Conservation (phyloP, 2,797 vertebrate genomes). For the Tenualosa ilisha region DNA sequence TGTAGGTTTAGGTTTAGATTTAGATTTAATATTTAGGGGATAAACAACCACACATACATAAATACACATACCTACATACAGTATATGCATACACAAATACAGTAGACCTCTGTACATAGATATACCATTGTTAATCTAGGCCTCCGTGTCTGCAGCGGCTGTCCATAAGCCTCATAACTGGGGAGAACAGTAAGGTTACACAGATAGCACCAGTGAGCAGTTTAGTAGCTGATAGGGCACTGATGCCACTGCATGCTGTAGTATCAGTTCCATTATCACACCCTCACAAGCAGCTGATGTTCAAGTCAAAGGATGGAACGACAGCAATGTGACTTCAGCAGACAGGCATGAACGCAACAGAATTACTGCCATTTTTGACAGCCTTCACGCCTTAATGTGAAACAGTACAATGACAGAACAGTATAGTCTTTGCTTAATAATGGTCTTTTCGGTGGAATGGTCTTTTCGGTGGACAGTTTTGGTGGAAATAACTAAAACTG, state of each 20-base stretch:
- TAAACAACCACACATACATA: too few relatives aligned
- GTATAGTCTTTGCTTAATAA: too few relatives aligned
- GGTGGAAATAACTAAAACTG: not conserved
- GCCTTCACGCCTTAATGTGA: not conserved
- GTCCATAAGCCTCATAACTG: not conserved
- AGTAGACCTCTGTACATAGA: not conserved
- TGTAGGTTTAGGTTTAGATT: not conserved
- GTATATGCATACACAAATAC: not conserved
- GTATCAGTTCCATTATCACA: not conserved
- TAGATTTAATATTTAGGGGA: too few relatives aligned
- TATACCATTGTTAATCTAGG: not conserved
- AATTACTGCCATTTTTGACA: not conserved
- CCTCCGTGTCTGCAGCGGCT: not conserved
- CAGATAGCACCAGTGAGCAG: not conserved
- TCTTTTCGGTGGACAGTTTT: too few relatives aligned
- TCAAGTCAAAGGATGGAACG: not conserved
- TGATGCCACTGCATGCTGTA: constrained; percentile 9
- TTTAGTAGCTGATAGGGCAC: not conserved
- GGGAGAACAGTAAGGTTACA: not conserved
- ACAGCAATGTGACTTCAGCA: not conserved
- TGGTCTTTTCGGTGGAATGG: too few relatives aligned
- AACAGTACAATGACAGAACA: not conserved
- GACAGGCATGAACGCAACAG: not conserved
- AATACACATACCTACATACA: too few relatives aligned
- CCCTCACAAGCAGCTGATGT: not conserved